These are phyloP conservation scores for Drosophila sp. DNA, from an alignment of 1,140 invertebrate genomes.

Conservation along the genomic window DNA sequence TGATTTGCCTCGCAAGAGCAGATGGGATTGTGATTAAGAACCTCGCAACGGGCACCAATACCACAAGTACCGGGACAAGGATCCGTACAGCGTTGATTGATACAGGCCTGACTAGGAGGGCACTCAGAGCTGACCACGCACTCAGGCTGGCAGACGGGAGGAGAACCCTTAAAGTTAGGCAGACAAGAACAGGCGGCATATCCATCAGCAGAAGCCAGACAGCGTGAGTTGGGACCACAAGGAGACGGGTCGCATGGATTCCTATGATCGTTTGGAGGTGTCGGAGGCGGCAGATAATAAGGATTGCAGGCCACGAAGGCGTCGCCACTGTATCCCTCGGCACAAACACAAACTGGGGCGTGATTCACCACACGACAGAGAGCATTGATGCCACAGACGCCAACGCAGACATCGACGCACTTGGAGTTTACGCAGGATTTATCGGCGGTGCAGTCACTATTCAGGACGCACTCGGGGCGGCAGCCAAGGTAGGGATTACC, in stretches of 20 bases:
- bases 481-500: conserved; percentile 91
- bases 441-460: conserved; percentile 89
- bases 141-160: conserved; percentile 92
- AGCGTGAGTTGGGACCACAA: conserved; percentile 92
- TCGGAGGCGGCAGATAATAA: conserved; percentile 75
- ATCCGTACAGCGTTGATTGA: conserved; percentile 91
- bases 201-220: conserved; percentile 89
- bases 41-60: conserved; percentile 89
- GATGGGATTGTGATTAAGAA: conserved; percentile 93
- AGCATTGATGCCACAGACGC: conserved; percentile 91
- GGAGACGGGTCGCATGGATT: conserved; percentile 90
- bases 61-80: conserved; percentile 93
- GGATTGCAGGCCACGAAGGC: conserved; percentile 90
- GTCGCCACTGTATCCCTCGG: conserved; percentile 90
- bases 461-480: conserved; percentile 91
- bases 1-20: conserved; percentile 90
- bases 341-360: conserved; percentile 91
- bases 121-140: conserved; percentile 93
- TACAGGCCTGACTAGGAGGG: conserved; percentile 90
- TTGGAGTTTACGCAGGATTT: conserved; percentile 91
- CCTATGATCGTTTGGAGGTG: conserved; percentile 50
- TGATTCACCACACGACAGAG: conserved; percentile 91
- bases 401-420: conserved; percentile 91
- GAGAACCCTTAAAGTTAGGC: conserved; percentile 91
- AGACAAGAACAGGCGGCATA: conserved; percentile 92